phyloP scores from a whole-genome alignment of 2,113 vertebrate genomes.

The Tonatia bakeri region DNA sequence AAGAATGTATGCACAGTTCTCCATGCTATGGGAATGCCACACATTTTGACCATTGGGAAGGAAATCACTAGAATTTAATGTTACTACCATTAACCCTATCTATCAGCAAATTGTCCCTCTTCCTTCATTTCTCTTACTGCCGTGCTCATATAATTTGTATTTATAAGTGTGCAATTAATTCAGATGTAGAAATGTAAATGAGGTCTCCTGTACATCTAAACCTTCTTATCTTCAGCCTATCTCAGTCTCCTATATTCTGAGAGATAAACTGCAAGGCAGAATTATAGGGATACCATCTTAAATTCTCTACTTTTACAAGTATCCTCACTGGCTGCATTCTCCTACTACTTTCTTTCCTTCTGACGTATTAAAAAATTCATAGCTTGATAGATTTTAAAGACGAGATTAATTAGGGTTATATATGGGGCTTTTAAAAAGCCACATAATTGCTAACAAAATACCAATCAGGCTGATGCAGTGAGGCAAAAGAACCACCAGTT shows the following conservation, averaged over 20 bases:
- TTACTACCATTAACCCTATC: neutral
- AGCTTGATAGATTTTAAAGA: conserved; percentile 32
- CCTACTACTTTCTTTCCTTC: neutral
- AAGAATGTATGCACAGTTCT: neutral
- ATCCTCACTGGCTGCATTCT: neutral
- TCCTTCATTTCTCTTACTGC: neutral
- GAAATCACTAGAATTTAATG: neutral
- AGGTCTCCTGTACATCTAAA: neutral
- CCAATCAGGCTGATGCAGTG: conserved; percentile 21
- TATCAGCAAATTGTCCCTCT: neutral
- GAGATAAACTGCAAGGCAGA: neutral
- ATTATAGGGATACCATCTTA: neutral
- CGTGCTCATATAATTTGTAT: neutral
- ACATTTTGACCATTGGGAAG: neutral
- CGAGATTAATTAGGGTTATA: conserved; percentile 51
- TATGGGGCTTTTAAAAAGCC: conserved; percentile 25
- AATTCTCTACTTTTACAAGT: neutral
- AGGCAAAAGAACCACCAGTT: conserved; percentile 4
- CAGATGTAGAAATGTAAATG: neutral
- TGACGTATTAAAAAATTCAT: conserved; percentile 49
- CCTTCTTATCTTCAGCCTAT: neutral
- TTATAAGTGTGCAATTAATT: neutral
- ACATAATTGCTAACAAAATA: conserved; percentile 64
- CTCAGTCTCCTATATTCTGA: neutral
- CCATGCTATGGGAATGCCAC: neutral